A percentile compares a stretch with the other conserved stretches of the same genome.
phyloP scores from a whole-genome alignment of 1,140 invertebrate genomes.

The Penaeus japonicus region DNA sequence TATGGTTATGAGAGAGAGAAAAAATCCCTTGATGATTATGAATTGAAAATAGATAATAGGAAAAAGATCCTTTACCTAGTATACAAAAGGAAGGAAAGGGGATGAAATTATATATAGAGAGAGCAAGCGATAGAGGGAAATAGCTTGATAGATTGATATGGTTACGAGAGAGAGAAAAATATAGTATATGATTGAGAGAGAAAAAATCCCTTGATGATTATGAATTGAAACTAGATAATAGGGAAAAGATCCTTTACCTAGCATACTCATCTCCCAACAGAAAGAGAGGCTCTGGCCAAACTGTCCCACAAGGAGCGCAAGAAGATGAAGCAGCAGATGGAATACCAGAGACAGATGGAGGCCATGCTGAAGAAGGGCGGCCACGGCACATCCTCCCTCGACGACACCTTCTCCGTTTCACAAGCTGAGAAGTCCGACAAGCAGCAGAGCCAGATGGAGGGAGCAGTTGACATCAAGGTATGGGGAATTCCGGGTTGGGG shows the following conservation, averaged over 20 bases:
- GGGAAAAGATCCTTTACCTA: neutral
- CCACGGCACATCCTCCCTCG: slow-evolving; percentile 85
- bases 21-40: too few relatives aligned
- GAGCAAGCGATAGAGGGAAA: too few relatives aligned
- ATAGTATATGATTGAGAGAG: neutral
- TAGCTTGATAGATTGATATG: too few relatives aligned
- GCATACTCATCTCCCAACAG: slow-evolving; percentile 51
- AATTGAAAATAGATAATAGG: too few relatives aligned
- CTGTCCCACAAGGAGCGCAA: slow-evolving; percentile 94
- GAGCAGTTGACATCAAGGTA: slow-evolving; percentile 97
- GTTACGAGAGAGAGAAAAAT: neutral
- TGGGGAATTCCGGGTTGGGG: too few relatives aligned
- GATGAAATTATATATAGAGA: too few relatives aligned
- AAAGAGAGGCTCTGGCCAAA: slow-evolving; percentile 72
- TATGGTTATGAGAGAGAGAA: too few relatives aligned
- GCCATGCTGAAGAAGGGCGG: slow-evolving; percentile 86
- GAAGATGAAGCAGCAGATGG: slow-evolving; percentile 90
- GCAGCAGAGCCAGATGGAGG: slow-evolving; percentile 85
- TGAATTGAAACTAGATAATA: too few relatives aligned
- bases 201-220: too few relatives aligned
- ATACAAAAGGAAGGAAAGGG: neutral
- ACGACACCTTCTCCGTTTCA: slow-evolving; percentile 95
- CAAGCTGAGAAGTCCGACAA: slow-evolving; percentile 88
- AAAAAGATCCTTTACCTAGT: neutral
- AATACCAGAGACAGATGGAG: slow-evolving; percentile 92